Evolutionary conservation across 1,140 invertebrate genomes (phyloP).

Genomic region (Sinella curviseta): DNA sequence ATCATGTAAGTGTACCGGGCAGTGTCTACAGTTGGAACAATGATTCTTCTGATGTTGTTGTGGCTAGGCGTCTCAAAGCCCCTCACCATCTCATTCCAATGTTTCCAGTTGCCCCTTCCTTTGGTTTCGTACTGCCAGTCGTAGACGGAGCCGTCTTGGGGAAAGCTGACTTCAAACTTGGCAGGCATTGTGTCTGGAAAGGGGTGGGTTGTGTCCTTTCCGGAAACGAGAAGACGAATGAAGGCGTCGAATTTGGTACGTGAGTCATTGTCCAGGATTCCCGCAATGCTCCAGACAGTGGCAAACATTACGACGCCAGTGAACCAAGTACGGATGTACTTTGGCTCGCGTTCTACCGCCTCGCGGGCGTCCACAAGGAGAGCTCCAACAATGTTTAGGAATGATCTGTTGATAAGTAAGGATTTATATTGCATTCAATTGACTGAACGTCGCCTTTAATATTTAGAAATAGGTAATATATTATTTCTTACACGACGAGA

Average conservation of each 20-base stretch:
- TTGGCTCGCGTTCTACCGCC: conserved; percentile 65
- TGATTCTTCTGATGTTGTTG: conserved; percentile 70
- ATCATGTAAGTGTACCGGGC: conserved; percentile 66
- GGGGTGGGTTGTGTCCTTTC: conserved; percentile 38
- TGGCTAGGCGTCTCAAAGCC: conserved; percentile 53
- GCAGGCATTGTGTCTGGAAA: conserved; percentile 35
- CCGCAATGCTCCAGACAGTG: conserved; percentile 79
- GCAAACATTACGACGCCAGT: conserved; percentile 75
- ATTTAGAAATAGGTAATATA: not conserved
- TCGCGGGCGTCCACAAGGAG: conserved; percentile 70
- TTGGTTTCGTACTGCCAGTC: conserved; percentile 60
- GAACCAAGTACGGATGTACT: conserved; percentile 68
- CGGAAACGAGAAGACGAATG: conserved; percentile 50
- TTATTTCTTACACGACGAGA: conserved; percentile 53
- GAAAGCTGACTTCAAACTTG: conserved; percentile 46
- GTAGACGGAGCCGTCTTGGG: conserved; percentile 56
- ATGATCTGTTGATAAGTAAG: conserved; percentile 59
- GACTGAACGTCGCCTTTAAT: not conserved
- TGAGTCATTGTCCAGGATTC: conserved; percentile 71
- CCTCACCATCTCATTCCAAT: conserved; percentile 56
- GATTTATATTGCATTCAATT: too few relatives aligned
- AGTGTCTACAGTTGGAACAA: conserved; percentile 83
- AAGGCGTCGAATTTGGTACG: conserved; percentile 73
- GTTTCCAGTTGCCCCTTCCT: conserved; percentile 56
- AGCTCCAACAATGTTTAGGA: conserved; percentile 74